A percentile compares a stretch with the other conserved stretches of the same genome.
phyloP scores from a whole-genome alignment of 2,797 vertebrate genomes.

The Paguma larvata region DNA sequence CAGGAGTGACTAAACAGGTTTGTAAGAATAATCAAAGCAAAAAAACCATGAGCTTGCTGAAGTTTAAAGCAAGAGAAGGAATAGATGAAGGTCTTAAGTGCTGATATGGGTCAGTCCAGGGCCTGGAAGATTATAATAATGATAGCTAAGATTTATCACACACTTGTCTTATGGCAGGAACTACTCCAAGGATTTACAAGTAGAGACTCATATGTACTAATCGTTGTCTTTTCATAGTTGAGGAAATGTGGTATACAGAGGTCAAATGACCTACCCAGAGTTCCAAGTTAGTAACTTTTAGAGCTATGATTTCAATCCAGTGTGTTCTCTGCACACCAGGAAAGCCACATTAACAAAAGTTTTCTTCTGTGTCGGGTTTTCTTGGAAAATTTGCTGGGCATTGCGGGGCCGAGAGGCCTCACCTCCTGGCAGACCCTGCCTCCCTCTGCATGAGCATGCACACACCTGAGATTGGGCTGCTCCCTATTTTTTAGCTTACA shows the following conservation, averaged over 20 bases:
- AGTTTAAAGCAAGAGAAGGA: neutral
- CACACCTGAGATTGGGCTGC: neutral
- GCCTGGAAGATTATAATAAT: neutral
- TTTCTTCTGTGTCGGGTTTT: neutral
- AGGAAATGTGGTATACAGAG: neutral
- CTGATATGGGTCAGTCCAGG: neutral
- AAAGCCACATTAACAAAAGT: neutral
- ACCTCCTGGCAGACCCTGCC: neutral
- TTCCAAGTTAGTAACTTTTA: neutral
- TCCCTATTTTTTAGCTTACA: neutral
- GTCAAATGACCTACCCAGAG: neutral
- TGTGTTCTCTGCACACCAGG: neutral
- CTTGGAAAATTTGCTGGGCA: neutral
- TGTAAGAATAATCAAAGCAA: neutral
- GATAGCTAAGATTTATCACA: neutral
- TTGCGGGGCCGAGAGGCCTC: neutral
- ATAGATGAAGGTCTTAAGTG: neutral
- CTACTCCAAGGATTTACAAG: neutral
- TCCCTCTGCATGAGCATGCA: neutral
- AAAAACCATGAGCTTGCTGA: neutral
- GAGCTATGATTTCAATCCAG: neutral
- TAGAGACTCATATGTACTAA: neutral
- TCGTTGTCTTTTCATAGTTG: neutral
- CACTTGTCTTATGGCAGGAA: neutral
- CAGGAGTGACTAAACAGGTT: neutral